These are phyloP conservation scores for Cosmia trapezina DNA, from an alignment of 2,888 invertebrate genomes.

Conservation along the genomic window DNA sequence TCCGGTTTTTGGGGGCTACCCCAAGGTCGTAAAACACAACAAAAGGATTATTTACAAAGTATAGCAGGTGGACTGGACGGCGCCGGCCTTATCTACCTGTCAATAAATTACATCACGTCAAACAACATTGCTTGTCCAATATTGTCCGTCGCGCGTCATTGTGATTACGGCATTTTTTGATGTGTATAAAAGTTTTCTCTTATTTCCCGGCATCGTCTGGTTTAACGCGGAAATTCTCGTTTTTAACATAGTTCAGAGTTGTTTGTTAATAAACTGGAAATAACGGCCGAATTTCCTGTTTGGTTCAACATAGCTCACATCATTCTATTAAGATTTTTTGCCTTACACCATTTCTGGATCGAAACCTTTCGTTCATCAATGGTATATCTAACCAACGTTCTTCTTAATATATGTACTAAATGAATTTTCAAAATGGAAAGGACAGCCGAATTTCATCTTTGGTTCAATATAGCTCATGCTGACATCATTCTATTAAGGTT, in stretches of 20 bases:
- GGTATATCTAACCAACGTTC: not conserved
- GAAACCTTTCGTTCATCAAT: not conserved
- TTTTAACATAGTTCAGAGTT: not conserved
- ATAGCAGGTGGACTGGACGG: conserved; percentile 54
- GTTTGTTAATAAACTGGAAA: not conserved
- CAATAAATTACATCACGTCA: conserved; percentile 45
- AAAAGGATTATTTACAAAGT: conserved; percentile 59
- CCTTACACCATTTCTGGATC: not conserved
- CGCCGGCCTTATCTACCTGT: conserved; percentile 46
- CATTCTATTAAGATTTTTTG: not conserved
- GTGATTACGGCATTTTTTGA: conserved; percentile 20
- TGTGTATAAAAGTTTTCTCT: conserved; percentile 9
- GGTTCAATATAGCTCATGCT: not conserved
- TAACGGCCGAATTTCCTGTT: not conserved
- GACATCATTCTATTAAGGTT: not conserved
- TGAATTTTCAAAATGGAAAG: not conserved
- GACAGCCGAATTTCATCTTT: not conserved
- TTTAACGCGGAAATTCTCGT: not conserved
- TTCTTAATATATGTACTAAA: not conserved
- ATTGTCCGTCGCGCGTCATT: not conserved
- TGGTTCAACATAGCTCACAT: not conserved
- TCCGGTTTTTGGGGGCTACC: conserved; percentile 49
- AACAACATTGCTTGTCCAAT: conserved; percentile 27
- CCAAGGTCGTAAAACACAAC: conserved; percentile 58
- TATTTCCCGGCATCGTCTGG: not conserved